Evolutionary conservation across 2,888 invertebrate genomes (phyloP).

Genomic region (Gerris lacustris): DNA sequence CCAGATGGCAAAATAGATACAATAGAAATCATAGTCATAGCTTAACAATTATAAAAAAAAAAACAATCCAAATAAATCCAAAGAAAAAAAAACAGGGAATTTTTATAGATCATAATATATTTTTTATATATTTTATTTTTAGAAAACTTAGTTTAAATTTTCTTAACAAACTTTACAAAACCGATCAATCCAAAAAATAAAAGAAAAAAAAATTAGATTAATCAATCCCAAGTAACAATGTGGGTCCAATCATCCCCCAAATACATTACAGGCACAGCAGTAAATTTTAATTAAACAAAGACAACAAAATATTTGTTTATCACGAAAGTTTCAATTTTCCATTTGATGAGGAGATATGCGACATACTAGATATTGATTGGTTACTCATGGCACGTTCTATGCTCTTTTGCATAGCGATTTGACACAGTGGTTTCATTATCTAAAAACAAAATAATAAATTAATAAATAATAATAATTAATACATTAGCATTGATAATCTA

Average conservation of each 20-base stretch:
- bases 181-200: neutral
- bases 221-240: neutral
- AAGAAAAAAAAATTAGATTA: neutral
- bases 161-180: neutral
- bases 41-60: no score
- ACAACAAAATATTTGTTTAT: slow-evolving; percentile 32
- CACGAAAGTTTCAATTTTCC: slow-evolving; percentile 53
- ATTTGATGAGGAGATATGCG: slow-evolving; percentile 36
- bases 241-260: neutral
- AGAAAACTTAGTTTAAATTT: no score
- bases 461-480: neutral
- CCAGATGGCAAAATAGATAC: no score
- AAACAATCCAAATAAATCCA: no score
- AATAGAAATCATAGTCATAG: no score
- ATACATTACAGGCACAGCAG: neutral
- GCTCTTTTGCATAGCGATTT: slow-evolving; percentile 66
- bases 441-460: slow-evolving; percentile 37
- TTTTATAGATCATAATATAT: no score
- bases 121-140: no score
- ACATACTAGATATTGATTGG: slow-evolving; percentile 30
- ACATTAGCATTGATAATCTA: slow-evolving; percentile 17
- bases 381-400: slow-evolving; percentile 55
- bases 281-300: neutral
- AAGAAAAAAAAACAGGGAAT: no score
- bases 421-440: slow-evolving; percentile 73